Percentiles rank a stretch among this genome's conserved stretches.
These are phyloP conservation scores for Melanotaenia maccullochi DNA, from an alignment of 2,797 vertebrate genomes.

Conservation along the genomic window DNA sequence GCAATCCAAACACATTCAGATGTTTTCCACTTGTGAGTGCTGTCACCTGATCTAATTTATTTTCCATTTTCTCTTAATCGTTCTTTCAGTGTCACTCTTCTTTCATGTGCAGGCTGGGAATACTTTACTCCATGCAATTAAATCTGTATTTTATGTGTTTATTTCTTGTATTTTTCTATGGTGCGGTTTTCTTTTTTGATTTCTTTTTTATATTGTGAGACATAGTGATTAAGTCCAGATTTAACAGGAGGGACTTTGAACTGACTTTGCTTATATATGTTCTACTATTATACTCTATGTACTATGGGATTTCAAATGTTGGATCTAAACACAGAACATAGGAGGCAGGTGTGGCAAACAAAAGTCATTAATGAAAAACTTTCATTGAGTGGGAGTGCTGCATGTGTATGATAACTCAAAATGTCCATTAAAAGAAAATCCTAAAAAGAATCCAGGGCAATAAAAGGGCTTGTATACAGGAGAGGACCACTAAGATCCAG, in stretches of 20 bases:
- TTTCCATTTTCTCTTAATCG: slow-evolving; percentile 44
- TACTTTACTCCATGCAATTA: slow-evolving; percentile 20
- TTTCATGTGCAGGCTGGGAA: slow-evolving; percentile 12
- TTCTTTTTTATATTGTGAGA: slow-evolving; percentile 1
- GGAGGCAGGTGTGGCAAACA: not conserved
- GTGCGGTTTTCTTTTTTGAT: not conserved
- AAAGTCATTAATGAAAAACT: not conserved
- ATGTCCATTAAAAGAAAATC: not conserved
- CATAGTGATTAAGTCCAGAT: not conserved
- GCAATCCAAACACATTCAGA: slow-evolving; percentile 41
- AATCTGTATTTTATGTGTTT: slow-evolving; percentile 3
- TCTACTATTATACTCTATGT: not conserved
- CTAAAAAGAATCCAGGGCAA: not conserved
- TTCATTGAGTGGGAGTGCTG: not conserved
- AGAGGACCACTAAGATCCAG: no score
- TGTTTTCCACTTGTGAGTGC: slow-evolving; percentile 28
- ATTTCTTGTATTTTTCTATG: not conserved
- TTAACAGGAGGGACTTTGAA: not conserved
- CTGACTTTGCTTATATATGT: not conserved
- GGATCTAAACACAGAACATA: not conserved
- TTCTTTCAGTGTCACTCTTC: slow-evolving; percentile 8
- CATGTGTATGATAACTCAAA: not conserved
- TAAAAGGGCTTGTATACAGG: no score
- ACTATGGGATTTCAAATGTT: not conserved
- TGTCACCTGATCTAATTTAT: slow-evolving; percentile 49